A percentile compares a stretch with the other conserved stretches of the same genome.
Evolutionary conservation across 64 coral and sea anemone genomes (phyloP).

Genomic region (Trachythela sp.): DNA sequence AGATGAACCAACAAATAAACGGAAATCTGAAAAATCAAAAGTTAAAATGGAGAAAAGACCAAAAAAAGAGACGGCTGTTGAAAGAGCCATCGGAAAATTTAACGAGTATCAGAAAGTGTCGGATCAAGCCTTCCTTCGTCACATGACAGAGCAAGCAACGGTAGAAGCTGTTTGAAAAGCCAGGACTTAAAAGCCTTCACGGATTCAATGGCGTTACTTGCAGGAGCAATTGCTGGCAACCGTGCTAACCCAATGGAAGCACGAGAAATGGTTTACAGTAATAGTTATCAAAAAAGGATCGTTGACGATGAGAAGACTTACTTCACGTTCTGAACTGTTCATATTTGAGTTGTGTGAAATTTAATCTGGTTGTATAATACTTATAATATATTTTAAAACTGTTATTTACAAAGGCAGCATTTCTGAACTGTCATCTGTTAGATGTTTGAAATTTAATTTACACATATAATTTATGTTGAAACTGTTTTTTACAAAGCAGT

Average conservation of each 20-base stretch:
- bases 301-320: background rate
- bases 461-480: too few species aligned
- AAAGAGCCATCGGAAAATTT: conserved; percentile 1
- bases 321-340: background rate
- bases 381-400: background rate
- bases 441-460: too few species aligned
- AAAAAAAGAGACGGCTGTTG: background rate
- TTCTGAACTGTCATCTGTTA: too few species aligned
- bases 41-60: background rate
- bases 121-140: background rate
- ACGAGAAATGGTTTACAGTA: background rate
- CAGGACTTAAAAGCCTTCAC: background rate
- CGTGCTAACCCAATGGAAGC: background rate
- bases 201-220: conserved; percentile 30
- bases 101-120: conserved; percentile 20
- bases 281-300: background rate
- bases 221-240: conserved; percentile 16
- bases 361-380: background rate
- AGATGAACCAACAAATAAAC: background rate
- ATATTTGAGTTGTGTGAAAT: background rate
- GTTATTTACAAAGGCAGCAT: too few species aligned
- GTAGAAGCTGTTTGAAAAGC: conserved; percentile 27
- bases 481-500: background rate
- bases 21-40: background rate
- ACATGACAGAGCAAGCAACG: conserved; percentile 15